Evolutionary conservation across 1,140 invertebrate genomes (phyloP).

Genomic region (Wasmannia auropunctata): DNA sequence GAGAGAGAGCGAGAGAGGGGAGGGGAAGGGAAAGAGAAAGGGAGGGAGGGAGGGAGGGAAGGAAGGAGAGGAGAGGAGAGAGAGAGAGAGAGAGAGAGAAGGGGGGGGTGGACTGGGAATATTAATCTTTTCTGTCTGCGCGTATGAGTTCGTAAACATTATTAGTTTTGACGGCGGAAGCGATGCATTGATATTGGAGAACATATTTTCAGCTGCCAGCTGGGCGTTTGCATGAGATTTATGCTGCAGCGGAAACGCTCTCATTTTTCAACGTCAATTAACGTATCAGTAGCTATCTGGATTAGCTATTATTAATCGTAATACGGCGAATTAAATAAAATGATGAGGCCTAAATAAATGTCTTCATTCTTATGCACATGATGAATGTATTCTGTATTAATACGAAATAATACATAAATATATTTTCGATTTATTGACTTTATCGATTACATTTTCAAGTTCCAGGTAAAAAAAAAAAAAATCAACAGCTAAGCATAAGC

Average conservation of each 20-base stretch:
- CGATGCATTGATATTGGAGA: slow-evolving; percentile 37
- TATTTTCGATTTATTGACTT: background rate
- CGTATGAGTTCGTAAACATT: slow-evolving; percentile 17
- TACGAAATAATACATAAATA: background rate
- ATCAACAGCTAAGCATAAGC: background rate
- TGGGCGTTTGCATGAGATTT: background rate
- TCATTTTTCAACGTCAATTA: slow-evolving; percentile 43
- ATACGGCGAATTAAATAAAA: background rate
- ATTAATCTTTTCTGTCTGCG: slow-evolving; percentile 40
- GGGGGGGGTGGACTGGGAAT: background rate
- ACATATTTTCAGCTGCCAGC: slow-evolving; percentile 2
- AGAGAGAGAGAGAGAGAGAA: background rate
- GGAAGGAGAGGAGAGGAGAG: too few species aligned
- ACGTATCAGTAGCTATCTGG: background rate
- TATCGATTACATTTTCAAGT: background rate
- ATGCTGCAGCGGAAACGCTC: background rate
- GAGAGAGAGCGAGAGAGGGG: background rate
- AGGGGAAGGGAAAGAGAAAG: too few species aligned
- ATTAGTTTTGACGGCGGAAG: slow-evolving; percentile 28
- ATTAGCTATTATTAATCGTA: slow-evolving; percentile 22
- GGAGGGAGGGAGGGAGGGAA: too few species aligned
- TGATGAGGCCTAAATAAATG: background rate
- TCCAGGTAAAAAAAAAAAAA: background rate
- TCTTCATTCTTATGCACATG: background rate
- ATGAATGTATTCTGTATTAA: background rate